Base-by-base conservation (phyloP, 2,797 vertebrate genomes). In the Gila robusta region DNA sequence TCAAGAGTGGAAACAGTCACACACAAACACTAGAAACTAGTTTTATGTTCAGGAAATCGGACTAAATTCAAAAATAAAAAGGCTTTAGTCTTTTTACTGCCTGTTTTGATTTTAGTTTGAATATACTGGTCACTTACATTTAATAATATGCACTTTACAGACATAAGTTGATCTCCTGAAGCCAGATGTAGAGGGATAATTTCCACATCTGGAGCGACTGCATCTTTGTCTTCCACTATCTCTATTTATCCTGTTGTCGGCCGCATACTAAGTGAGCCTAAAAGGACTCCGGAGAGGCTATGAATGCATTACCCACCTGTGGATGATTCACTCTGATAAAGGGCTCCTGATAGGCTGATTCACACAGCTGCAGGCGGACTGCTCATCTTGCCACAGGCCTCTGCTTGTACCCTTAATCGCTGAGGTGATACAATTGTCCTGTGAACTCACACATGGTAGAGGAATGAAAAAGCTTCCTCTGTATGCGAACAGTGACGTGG, bases 241-340 rank as follows among this genome's bases (percentile, higher is more conserved):
- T 77, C 28, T 21, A 1, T 66, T 37, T 69, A n/a, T 21, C 17
- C 47, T 44, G n/a, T 32, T 8, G 2, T 79, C 66, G 32, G 41
- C 23, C 12, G 0, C 37, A 54, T 14, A 47, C 62, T 49, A 28
- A 84, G 37, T 56, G 37, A 77, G 44, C 39, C 35, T 67, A 47
- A 88, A 85, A 66, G 28, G 64, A 74, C 23, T 71, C 87, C 21
- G 8, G 59, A 74, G 62, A 81, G 67, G 66, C 52, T 21, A 11
- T 19, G 14, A 59, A 70, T 37, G 39, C 41, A n/a, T 80, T 77
- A 70, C n/a, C 16, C 7, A 69, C 26, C 35, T 66, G 56, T 73
- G 76, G 47, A 74, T 28, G 8, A 71, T 76, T 23, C 47, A 84
- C 62, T 62, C 19, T 56, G 32, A 32, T 26, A 52, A 59, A 83